A percentile compares a stretch with the other conserved stretches of the same genome.
phyloP scores from a whole-genome alignment of 2,888 invertebrate genomes.

The Sthenelais limicola region DNA sequence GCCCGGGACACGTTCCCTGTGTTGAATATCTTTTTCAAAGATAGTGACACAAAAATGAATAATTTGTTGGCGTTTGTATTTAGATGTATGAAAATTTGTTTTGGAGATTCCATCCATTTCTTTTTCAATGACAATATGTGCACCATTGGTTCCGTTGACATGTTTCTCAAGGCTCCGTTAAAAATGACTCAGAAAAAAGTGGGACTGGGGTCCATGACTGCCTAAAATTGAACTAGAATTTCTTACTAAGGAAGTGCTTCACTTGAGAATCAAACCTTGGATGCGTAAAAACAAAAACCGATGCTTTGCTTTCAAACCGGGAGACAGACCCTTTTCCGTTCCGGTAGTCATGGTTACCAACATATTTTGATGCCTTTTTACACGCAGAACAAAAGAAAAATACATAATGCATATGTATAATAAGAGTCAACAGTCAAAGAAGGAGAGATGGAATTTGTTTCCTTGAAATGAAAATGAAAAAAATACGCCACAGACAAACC shows the following conservation, averaged over 20 bases:
- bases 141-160: too few species aligned
- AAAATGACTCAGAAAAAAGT: conserved; percentile 12
- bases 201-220: conserved; percentile 36
- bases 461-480: too few species aligned
- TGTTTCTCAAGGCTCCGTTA: too few species aligned
- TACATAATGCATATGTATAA: conserved; percentile 38
- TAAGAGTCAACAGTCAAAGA: conserved; percentile 35
- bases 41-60: too few species aligned
- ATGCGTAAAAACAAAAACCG: conserved; percentile 14
- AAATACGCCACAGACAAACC: conserved; percentile 34
- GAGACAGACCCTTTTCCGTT: conserved; percentile 39
- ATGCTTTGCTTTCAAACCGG: conserved; percentile 37
- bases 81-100: too few species aligned
- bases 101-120: too few species aligned
- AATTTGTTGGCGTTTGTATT: too few species aligned
- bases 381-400: conserved; percentile 31
- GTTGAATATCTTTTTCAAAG: too few species aligned
- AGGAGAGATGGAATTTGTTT: conserved; percentile 35
- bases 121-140: too few species aligned
- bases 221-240: conserved; percentile 9
- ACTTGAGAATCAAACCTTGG: conserved; percentile 19
- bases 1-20: too few species aligned
- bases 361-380: conserved; percentile 43
- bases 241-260: conserved; percentile 29
- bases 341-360: conserved; percentile 40